Evolutionary conservation across 1,140 invertebrate species (phyloP).

Genomic region (Paraescarpia echinospica): DNA sequence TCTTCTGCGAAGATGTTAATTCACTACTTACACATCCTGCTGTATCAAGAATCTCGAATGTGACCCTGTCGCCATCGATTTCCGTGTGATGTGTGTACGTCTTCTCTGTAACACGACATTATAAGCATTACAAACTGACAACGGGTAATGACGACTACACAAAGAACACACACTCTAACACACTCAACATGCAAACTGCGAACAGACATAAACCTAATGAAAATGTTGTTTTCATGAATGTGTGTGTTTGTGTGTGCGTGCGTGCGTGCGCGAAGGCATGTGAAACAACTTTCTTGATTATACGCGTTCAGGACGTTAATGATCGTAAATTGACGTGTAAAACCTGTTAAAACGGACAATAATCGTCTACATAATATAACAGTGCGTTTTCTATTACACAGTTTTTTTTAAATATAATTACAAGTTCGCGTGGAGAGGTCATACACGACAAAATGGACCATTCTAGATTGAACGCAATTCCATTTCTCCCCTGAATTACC

Average conservation of each 20-base stretch:
- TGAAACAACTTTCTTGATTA: not conserved
- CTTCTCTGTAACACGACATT: conserved; percentile 67
- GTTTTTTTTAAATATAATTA: too few relatives aligned
- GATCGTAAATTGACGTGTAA: not conserved
- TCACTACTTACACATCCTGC: conserved; percentile 76
- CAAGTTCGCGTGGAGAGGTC: not conserved
- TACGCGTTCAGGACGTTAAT: not conserved
- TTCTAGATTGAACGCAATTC: not conserved
- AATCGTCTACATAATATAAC: not conserved
- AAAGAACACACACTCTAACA: too few relatives aligned
- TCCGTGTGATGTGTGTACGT: conserved; percentile 88
- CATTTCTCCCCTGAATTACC: not conserved
- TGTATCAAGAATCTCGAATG: conserved; percentile 90
- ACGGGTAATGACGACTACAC: not conserved
- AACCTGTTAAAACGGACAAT: not conserved
- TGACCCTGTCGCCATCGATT: conserved; percentile 83
- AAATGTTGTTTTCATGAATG: too few relatives aligned
- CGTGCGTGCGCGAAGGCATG: too few relatives aligned
- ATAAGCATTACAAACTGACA: not conserved
- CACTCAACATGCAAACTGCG: too few relatives aligned
- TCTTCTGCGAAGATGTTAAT: conserved; percentile 5
- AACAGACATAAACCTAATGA: too few relatives aligned
- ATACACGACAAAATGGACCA: not conserved
- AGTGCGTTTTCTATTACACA: too few relatives aligned
- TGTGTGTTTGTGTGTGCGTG: too few relatives aligned